phyloP scores from a whole-genome alignment of 2,113 vertebrate genomes.

The Colistium nudipinnis region DNA sequence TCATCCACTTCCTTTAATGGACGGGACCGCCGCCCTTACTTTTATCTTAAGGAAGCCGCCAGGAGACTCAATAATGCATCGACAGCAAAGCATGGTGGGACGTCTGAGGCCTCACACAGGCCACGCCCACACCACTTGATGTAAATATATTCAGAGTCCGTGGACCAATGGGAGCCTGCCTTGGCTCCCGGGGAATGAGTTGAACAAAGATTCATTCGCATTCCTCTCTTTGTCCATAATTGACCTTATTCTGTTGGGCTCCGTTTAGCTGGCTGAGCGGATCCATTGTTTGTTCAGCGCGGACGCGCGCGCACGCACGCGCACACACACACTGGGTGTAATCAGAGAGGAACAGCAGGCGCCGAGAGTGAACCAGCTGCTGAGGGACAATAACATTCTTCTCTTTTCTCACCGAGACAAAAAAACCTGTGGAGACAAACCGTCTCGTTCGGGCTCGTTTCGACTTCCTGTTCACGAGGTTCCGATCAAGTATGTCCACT shows the following conservation, averaged over 20 bases:
- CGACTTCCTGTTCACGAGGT: too few relatives aligned
- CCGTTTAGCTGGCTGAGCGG: conserved; percentile 60
- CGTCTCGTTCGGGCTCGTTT: too few relatives aligned
- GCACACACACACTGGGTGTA: conserved; percentile 34
- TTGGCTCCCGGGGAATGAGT: neutral
- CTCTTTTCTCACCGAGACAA: conserved; percentile 33
- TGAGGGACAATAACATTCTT: conserved; percentile 53
- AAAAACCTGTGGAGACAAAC: conserved; percentile 7
- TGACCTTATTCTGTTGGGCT: conserved; percentile 62
- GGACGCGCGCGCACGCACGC: conserved; percentile 36
- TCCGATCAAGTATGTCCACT: too few relatives aligned
- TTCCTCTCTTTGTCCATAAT: conserved; percentile 42
- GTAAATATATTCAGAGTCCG: too few relatives aligned
- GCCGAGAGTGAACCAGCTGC: conserved; percentile 64
- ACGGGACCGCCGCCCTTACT: conserved; percentile 25
- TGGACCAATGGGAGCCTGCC: conserved; percentile 13
- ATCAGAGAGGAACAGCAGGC: conserved; percentile 51
- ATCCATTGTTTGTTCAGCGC: conserved; percentile 68
- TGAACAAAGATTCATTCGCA: conserved; percentile 44
- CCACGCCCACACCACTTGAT: conserved; percentile 3
- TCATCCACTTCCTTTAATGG: conserved; percentile 55
- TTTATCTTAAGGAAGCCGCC: conserved; percentile 36
- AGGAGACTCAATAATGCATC: conserved; percentile 67
- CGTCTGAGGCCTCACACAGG: conserved; percentile 10
- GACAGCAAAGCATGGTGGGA: conserved; percentile 50